These are phyloP conservation scores for Ciconia boyciana DNA, from an alignment of 2,113 vertebrate genomes.

Conservation along the genomic window DNA sequence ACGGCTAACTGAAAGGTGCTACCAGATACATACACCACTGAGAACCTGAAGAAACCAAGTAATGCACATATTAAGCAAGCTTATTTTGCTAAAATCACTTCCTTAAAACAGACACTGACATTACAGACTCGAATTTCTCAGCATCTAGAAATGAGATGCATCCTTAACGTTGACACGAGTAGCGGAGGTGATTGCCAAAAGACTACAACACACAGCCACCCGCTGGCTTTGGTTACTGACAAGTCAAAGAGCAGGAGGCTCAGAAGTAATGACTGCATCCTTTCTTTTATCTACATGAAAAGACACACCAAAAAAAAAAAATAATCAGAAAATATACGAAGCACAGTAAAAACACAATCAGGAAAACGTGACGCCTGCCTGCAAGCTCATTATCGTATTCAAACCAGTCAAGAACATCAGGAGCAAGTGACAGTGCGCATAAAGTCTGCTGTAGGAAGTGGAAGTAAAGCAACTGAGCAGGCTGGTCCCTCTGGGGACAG, in stretches of 20 bases:
- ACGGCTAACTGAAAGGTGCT: not conserved
- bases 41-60: not conserved
- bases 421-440: not conserved
- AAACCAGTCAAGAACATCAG: not conserved
- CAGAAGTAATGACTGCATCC: not conserved
- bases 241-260: not conserved
- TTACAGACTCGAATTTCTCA: not conserved
- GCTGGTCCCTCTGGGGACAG: not conserved
- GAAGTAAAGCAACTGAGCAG: not conserved
- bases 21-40: not conserved
- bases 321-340: not conserved
- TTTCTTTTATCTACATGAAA: not conserved
- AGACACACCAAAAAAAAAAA: not conserved
- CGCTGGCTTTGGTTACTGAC: not conserved
- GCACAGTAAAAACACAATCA: fast-evolving
- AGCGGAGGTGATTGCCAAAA: not conserved
- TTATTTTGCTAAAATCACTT: not conserved
- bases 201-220: not conserved
- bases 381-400: not conserved
- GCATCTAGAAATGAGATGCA: not conserved
- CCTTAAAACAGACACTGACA: not conserved
- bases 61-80: not conserved
- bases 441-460: not conserved
- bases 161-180: fast-evolving
- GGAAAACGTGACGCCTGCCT: fast-evolving